Conservation (phyloP, 2,797 vertebrate genomes). For the Etheostoma perlongum region DNA sequence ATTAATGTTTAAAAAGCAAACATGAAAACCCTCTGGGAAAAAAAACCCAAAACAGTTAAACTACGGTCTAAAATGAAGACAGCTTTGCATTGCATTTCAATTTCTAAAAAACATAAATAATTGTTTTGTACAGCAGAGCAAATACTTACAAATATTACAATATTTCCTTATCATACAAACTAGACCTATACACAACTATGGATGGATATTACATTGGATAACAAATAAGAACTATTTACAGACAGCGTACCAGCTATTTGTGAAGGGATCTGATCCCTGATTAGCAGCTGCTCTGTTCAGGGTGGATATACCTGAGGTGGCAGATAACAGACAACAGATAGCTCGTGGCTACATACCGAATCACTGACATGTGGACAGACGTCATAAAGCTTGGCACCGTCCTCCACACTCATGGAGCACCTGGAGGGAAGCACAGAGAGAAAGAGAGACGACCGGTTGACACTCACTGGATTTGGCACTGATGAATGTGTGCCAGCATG, state of each 20-base stretch:
- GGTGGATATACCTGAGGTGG: slow-evolving; percentile 9
- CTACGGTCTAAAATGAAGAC: too few species aligned
- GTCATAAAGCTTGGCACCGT: slow-evolving; percentile 96
- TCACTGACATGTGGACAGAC: slow-evolving; percentile 97
- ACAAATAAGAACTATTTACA: not conserved
- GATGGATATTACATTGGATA: not conserved
- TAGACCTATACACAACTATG: not conserved
- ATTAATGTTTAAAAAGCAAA: too few species aligned
- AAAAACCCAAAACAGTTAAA: too few species aligned
- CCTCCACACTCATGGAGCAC: slow-evolving; percentile 98
- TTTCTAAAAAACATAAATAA: too few species aligned
- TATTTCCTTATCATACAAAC: not conserved
- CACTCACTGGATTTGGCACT: slow-evolving; percentile 28
- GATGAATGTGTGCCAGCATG: slow-evolving; percentile 17
- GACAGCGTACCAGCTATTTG: not conserved
- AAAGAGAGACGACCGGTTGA: not conserved
- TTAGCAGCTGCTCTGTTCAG: not conserved
- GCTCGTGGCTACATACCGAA: slow-evolving; percentile 84
- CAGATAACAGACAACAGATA: not conserved
- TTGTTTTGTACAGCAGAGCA: too few species aligned
- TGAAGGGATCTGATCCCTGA: slow-evolving; percentile 11
- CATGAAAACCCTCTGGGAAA: too few species aligned
- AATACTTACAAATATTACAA: too few species aligned
- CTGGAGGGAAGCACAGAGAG: slow-evolving; percentile 74
- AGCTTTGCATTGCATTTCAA: too few species aligned